A percentile compares a stretch with the other conserved stretches of the same genome.
Evolutionary conservation across 2,797 vertebrate genomes (phyloP).

Genomic region (Rhinogobio ventralis): DNA sequence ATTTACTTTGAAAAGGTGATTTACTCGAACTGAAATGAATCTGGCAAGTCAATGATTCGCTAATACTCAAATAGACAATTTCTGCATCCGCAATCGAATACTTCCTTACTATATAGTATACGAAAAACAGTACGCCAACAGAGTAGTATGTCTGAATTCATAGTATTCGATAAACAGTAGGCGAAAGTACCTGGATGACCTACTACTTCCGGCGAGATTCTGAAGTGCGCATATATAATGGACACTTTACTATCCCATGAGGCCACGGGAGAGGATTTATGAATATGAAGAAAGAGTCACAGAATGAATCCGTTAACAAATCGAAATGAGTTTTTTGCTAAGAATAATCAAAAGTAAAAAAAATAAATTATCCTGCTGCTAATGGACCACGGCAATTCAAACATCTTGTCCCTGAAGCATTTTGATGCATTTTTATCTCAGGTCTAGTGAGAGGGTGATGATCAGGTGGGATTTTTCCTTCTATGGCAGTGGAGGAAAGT

Average conservation of each 20-base stretch:
- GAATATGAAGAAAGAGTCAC: not conserved
- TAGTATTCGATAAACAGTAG: no score
- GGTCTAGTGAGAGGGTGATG: not conserved
- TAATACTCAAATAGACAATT: no score
- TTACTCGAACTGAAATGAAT: not conserved
- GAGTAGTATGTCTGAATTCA: no score
- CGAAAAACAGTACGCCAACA: no score
- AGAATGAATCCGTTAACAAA: not conserved
- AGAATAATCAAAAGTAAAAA: not conserved
- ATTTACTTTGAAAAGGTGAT: not conserved
- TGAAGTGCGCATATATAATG: no score
- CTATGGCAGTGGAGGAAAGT: constrained; percentile 1
- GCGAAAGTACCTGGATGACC: no score
- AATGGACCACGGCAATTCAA: not conserved
- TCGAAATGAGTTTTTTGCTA: not conserved
- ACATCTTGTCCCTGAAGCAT: not conserved
- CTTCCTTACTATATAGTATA: no score
- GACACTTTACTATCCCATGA: no score
- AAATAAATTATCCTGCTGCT: not conserved
- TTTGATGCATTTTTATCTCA: not conserved
- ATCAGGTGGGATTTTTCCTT: not conserved
- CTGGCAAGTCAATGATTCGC: not conserved
- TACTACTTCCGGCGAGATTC: no score
- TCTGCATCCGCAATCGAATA: no score
- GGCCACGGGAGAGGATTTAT: no score